phyloP scores from a whole-genome alignment of 1,140 invertebrate genomes.

The Drosophila orena region DNA sequence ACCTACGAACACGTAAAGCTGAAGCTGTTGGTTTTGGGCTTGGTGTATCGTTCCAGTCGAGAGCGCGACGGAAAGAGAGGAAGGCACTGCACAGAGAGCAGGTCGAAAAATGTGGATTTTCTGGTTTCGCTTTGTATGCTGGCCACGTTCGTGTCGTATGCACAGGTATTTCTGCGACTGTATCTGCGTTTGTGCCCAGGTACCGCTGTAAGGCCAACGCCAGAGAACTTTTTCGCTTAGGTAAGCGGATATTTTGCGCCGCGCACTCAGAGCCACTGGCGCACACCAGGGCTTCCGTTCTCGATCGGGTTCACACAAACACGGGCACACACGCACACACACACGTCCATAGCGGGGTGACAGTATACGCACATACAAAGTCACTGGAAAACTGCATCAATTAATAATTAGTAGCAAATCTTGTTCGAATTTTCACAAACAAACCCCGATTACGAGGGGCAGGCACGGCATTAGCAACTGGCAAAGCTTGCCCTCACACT shows the following conservation, averaged over 20 bases:
- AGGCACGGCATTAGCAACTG: background rate
- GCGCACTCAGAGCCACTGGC: constrained; percentile 41
- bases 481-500: constrained; percentile 8
- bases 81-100: background rate
- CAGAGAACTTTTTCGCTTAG: constrained; percentile 78
- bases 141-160: constrained; percentile 44
- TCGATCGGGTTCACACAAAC: constrained; percentile 41
- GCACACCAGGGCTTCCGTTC: constrained; percentile 30
- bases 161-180: constrained; percentile 26
- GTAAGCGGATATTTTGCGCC: constrained; percentile 74
- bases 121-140: constrained; percentile 82
- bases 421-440: constrained; percentile 1
- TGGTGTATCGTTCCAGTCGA: constrained; percentile 9
- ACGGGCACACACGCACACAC: constrained; percentile 27
- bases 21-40: constrained; percentile 28
- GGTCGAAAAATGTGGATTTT: constrained; percentile 78
- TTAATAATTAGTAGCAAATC: background rate
- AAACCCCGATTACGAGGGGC: background rate
- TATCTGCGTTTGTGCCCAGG: constrained; percentile 42
- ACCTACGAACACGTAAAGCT: background rate
- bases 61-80: background rate
- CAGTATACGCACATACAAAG: constrained; percentile 8
- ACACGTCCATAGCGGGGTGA: constrained; percentile 44
- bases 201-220: constrained; percentile 60
- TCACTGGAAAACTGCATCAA: constrained; percentile 12